These are phyloP conservation scores for Holacanthus passer DNA, from an alignment of 2,113 vertebrate species.

Conservation along the genomic window DNA sequence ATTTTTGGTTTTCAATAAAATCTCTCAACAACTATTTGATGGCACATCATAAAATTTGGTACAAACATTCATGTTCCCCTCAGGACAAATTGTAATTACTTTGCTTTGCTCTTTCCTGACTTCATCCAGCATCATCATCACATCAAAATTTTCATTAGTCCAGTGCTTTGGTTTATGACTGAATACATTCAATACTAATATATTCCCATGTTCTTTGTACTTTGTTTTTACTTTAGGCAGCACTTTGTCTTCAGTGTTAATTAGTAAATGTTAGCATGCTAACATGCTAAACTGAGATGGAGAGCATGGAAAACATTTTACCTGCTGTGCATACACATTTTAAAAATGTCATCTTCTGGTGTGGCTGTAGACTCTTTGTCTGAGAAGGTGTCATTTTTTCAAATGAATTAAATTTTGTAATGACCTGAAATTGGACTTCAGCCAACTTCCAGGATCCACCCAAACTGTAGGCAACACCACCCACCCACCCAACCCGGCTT, in stretches of 20 bases:
- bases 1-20: not conserved
- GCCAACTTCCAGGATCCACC: not conserved
- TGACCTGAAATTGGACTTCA: not conserved
- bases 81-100: not conserved
- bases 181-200: not conserved
- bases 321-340: not conserved
- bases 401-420: not conserved
- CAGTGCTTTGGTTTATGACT: not conserved
- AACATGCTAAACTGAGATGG: not conserved
- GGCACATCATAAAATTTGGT: not conserved
- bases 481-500: not conserved
- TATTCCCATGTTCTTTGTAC: too few species aligned
- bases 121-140: not conserved
- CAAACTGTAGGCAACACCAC: not conserved
- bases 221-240: too few species aligned
- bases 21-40: not conserved
- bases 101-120: too few species aligned
- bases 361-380: not conserved
- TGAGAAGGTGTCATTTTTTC: not conserved
- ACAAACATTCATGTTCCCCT: not conserved
- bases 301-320: too few species aligned
- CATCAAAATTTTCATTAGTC: not conserved
- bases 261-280: not conserved
- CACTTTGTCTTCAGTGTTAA: not conserved
- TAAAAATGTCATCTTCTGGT: not conserved